phyloP scores from a whole-genome alignment of 2,113 vertebrate species.

The Dolichallabes microphthalmus region DNA sequence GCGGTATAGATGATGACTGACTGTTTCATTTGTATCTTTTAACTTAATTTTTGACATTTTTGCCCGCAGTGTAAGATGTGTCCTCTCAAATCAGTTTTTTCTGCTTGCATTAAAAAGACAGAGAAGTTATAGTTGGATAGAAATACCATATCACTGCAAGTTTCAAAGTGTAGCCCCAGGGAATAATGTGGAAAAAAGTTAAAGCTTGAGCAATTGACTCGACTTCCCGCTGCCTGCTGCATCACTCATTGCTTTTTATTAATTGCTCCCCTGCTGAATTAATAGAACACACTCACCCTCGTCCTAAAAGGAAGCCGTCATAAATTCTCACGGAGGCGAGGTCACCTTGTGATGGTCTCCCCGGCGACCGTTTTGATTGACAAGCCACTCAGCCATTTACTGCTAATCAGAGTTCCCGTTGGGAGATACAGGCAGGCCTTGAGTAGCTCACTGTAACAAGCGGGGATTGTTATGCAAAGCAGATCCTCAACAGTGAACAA shows the following conservation, averaged over 20 bases:
- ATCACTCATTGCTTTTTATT: conserved; percentile 40
- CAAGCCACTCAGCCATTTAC: conserved; percentile 44
- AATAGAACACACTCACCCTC: conserved; percentile 22
- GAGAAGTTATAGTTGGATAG: background rate
- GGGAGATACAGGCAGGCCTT: conserved; percentile 1
- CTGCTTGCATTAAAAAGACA: no score
- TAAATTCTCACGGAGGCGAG: conserved; percentile 15
- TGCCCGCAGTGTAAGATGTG: no score
- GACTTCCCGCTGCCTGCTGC: background rate
- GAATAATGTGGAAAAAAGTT: conserved; percentile 27
- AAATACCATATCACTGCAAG: background rate
- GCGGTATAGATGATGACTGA: no score
- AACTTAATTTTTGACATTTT: no score
- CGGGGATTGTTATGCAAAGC: conserved; percentile 42
- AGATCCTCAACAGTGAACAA: conserved; percentile 34
- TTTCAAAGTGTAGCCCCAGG: background rate
- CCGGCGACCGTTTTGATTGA: conserved; percentile 34
- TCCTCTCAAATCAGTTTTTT: no score
- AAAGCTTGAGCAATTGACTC: conserved; percentile 13
- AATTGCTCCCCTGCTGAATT: conserved; percentile 38
- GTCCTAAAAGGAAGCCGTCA: conserved; percentile 27
- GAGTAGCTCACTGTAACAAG: conserved; percentile 32
- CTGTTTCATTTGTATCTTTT: no score
- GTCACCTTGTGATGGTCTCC: conserved; percentile 38
- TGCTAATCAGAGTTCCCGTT: conserved; percentile 40